A percentile compares a stretch with the other conserved stretches of the same genome.
These are phyloP conservation scores for Empis livida DNA, from an alignment of 2,888 invertebrate genomes.

Conservation along the genomic window DNA sequence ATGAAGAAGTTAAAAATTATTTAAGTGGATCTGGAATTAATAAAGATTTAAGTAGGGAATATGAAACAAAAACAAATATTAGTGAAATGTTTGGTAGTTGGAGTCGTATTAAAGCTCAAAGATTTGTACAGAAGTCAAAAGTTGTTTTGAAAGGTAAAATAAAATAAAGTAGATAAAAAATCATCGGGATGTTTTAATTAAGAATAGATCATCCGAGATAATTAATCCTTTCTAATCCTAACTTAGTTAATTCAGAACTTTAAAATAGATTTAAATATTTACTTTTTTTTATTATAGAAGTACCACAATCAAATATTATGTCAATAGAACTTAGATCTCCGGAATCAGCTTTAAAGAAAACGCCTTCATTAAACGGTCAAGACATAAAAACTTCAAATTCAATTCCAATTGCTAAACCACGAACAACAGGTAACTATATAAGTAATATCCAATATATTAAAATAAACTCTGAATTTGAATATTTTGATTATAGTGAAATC, in stretches of 20 bases:
- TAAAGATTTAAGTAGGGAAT: conserved; percentile 22
- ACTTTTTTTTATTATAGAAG: conserved; percentile 20
- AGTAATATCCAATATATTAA: neutral
- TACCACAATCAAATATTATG: conserved; percentile 33
- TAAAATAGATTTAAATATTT: neutral
- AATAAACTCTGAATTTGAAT: too few species aligned
- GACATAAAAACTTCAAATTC: conserved; percentile 9
- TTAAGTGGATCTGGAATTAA: conserved; percentile 30
- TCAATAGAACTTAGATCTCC: conserved; percentile 32
- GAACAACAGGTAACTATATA: conserved; percentile 18
- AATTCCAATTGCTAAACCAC: conserved; percentile 29
- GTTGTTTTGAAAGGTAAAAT: neutral
- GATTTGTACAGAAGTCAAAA: neutral
- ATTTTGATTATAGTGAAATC: too few species aligned
- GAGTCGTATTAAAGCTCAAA: conserved; percentile 41
- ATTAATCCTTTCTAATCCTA: too few species aligned
- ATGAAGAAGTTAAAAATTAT: conserved; percentile 47
- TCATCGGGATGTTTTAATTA: neutral
- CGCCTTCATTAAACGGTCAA: neutral
- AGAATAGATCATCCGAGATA: too few species aligned
- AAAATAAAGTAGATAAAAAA: neutral
- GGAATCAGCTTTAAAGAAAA: conserved; percentile 12
- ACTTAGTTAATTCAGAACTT: neutral
- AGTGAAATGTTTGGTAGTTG: conserved; percentile 38
- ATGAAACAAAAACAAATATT: conserved; percentile 20